Evolutionary conservation across 2,113 vertebrate species (phyloP), one percentile per base, ranked within the genome.

Genomic region (Xiphorhynchus elegans): DNA sequence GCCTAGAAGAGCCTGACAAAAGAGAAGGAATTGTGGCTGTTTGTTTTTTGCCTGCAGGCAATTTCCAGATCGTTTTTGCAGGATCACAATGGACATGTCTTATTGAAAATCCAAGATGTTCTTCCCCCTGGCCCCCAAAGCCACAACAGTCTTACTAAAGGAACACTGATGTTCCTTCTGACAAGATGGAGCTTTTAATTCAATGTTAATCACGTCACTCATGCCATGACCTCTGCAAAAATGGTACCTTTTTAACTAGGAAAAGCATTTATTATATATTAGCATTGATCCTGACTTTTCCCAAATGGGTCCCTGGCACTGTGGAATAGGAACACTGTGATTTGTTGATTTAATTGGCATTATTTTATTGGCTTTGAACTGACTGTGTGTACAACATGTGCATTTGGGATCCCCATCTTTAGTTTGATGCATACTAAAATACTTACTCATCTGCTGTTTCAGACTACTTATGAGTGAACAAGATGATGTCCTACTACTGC

Each of bases 151-250:
- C 53, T 90, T 37, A 10, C 37, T 50, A 8, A 40, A 10, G 15
- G 64, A 76, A 80, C 47, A 10, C 7, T 67, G 74, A 58, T 96
- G 70, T 84, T 96, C 50, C 52, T 93, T 90, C 56, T 90, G 82
- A 88, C 79, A 72, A 56, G 11, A 12, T 39, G 74, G 62, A 91
- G 46, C 85, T 96, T 93, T 92, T 96, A 92, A 84, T 94, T 96
- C 93, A 90, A 72, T 91, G 62, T 74, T 91, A 55, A 93, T 90
- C 74, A 31, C 8, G 6, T 94, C 80, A 49, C 66, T 95, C 37
- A 9, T 86, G 78, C 80, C 49, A 5, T 29, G 74, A 85, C 80
- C 80, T 53, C 40, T 97, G 58, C 62, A 84, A 56, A 52, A 96
- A 56, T 24, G 53, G 87, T 53, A 29, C 73, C 49, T 94, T 93